Conservation (phyloP, 2,797 vertebrate species). For the Poeciliopsis gracilis region DNA sequence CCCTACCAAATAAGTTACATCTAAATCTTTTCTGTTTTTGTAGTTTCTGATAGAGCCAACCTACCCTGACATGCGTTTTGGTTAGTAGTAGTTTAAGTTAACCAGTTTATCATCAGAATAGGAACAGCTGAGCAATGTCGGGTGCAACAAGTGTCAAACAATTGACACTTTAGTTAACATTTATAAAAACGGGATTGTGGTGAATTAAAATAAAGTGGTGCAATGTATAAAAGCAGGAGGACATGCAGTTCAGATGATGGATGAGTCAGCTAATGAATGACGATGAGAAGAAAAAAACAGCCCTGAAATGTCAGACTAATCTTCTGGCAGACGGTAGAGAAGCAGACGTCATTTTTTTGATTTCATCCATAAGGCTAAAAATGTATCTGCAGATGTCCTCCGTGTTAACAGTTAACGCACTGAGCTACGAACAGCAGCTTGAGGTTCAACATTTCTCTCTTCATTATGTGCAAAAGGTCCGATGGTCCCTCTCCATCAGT, state of each 20-base stretch:
- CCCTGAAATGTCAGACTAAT: conserved; percentile 57
- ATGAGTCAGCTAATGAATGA: conserved; percentile 19
- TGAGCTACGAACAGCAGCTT: not conserved
- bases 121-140: not conserved
- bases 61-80: not conserved
- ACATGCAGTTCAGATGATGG: conserved; percentile 29
- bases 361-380: conserved; percentile 41
- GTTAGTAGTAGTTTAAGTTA: not conserved
- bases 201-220: not conserved
- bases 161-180: conserved; percentile 10
- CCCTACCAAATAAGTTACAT: too few relatives aligned
- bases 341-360: conserved; percentile 22
- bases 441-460: not conserved
- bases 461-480: not conserved
- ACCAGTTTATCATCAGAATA: not conserved
- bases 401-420: not conserved
- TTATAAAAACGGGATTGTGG: not conserved
- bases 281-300: conserved; percentile 10
- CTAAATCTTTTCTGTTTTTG: not conserved
- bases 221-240: not conserved
- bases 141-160: not conserved
- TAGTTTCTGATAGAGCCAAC: not conserved
- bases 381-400: conserved; percentile 21
- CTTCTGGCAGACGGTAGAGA: conserved; percentile 35
- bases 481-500: not conserved